These are phyloP conservation scores for Xiphophorus couchianus DNA, from an alignment of 2,113 vertebrate species.

Conservation along the genomic window DNA sequence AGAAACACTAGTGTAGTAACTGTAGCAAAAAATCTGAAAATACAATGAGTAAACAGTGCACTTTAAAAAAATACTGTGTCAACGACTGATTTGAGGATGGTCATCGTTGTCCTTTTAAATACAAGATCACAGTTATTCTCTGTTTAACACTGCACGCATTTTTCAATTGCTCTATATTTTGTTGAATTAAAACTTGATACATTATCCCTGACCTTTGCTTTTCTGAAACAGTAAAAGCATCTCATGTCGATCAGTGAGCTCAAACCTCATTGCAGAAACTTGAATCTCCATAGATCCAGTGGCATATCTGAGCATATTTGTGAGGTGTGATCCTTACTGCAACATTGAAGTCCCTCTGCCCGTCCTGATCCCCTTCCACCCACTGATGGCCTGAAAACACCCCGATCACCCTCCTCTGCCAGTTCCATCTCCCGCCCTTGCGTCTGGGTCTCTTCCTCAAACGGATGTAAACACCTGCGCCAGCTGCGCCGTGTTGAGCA, in stretches of 20 bases:
- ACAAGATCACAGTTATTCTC: background rate
- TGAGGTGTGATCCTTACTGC: constrained; percentile 92
- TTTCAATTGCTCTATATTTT: background rate
- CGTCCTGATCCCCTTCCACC: constrained; percentile 85
- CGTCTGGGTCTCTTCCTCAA: constrained; percentile 70
- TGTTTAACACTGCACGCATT: background rate
- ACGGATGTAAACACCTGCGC: constrained; percentile 92
- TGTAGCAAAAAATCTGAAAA: background rate
- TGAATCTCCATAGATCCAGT: constrained; percentile 89
- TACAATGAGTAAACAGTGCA: background rate
- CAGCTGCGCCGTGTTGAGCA: constrained; percentile 85
- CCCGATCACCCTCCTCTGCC: constrained; percentile 90
- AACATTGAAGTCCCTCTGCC: constrained; percentile 90
- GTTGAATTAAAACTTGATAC: background rate
- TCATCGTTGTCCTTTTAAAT: background rate
- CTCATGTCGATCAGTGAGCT: constrained; percentile 27
- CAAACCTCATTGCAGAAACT: constrained; percentile 81
- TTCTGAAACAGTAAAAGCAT: background rate
- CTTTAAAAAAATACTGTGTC: background rate
- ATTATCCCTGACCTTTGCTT: constrained; percentile 7
- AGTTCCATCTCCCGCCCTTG: constrained; percentile 64
- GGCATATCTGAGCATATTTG: constrained; percentile 94
- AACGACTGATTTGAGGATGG: background rate
- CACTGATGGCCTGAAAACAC: constrained; percentile 91
- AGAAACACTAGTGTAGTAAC: background rate